A percentile compares a stretch with the other conserved stretches of the same genome.
Evolutionary conservation across 2,888 invertebrate genomes (phyloP).

Genomic region (Caenorhabditis becei): DNA sequence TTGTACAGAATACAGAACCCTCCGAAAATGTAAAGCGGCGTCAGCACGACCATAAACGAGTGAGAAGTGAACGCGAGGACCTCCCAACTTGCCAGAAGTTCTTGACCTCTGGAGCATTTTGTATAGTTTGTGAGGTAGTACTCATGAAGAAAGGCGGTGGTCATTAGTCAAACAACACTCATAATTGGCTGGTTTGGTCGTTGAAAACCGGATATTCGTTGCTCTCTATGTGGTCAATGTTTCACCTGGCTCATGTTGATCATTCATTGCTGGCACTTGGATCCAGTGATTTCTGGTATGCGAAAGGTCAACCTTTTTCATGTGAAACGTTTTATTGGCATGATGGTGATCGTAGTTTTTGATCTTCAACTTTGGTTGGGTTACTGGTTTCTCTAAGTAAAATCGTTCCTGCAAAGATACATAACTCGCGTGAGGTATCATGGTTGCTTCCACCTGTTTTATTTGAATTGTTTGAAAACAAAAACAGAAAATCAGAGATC

Average conservation of each 20-base stretch:
- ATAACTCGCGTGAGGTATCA: no score
- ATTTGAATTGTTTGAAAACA: no score
- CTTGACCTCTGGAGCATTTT: neutral
- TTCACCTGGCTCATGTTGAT: neutral
- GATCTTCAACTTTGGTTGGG: no score
- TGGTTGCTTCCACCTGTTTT: no score
- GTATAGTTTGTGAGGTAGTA: conserved; percentile 12
- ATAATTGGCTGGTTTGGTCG: no score
- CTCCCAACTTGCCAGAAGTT: conserved; percentile 10
- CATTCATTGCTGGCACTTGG: no score
- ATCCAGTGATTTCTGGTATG: neutral
- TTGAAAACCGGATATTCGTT: no score
- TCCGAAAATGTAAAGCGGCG: conserved; percentile 17
- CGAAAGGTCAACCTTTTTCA: no score
- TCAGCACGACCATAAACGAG: neutral
- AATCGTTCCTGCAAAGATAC: no score
- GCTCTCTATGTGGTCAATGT: conserved; percentile 7
- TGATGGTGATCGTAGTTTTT: no score
- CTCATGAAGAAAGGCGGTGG: neutral
- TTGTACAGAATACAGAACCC: conserved; percentile 20
- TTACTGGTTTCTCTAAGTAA: no score
- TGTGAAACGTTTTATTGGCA: no score
- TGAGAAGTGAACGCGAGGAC: conserved; percentile 13
- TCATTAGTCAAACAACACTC: neutral
- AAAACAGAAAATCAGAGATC: neutral